Evolutionary conservation across 2,888 invertebrate genomes (phyloP).

Genomic region (Plagodis pulveraria): DNA sequence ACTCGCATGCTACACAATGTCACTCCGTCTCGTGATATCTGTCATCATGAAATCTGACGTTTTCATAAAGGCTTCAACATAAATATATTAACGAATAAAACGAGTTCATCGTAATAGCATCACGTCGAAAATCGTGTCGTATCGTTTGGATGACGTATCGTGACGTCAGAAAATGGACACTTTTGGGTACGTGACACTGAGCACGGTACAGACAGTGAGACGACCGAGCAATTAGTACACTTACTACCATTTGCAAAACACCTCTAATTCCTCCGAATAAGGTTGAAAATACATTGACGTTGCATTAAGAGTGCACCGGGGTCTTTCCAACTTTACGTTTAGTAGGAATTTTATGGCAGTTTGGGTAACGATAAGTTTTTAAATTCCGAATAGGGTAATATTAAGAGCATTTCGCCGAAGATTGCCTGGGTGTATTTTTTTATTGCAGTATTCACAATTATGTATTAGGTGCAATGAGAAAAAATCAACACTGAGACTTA

Average conservation of each 20-base stretch:
- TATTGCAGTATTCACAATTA: too few species aligned
- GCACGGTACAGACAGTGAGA: slow-evolving; percentile 35
- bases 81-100: too few species aligned
- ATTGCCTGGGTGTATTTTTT: too few species aligned
- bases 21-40: too few species aligned
- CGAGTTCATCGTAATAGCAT: too few species aligned
- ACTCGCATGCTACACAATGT: too few species aligned
- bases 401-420: too few species aligned
- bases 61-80: too few species aligned
- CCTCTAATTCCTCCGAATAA: slow-evolving; percentile 18
- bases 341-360: background rate
- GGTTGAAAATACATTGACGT: slow-evolving; percentile 19
- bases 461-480: too few species aligned
- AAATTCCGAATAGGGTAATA: too few species aligned
- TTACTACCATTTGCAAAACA: slow-evolving; percentile 14
- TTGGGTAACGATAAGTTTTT: background rate
- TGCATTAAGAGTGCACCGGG: slow-evolving; percentile 12
- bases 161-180: slow-evolving; percentile 26
- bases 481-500: too few species aligned
- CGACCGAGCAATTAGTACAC: slow-evolving; percentile 17
- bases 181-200: slow-evolving; percentile 43
- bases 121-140: background rate
- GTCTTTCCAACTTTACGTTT: slow-evolving; percentile 7
- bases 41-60: too few species aligned
- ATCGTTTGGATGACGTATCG: slow-evolving; percentile 7